These are phyloP conservation scores for Actinostola sp. DNA, from an alignment of 92 coral and sea anemone genomes.

Conservation along the genomic window DNA sequence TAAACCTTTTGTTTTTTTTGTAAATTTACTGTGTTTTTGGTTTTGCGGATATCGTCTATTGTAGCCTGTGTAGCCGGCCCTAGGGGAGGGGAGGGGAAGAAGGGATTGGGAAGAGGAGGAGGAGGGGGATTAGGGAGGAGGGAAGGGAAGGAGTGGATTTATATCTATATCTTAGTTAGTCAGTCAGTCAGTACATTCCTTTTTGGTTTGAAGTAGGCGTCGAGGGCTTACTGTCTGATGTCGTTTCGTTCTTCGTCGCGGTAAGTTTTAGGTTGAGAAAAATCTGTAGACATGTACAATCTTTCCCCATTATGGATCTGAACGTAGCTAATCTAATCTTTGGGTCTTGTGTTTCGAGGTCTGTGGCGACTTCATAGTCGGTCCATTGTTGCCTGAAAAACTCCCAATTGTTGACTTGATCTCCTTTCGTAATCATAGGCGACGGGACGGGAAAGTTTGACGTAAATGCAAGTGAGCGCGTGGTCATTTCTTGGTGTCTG, in stretches of 20 bases:
- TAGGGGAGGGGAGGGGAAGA: too few species aligned
- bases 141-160: too few species aligned
- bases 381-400: conserved; percentile 58
- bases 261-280: conserved; percentile 53
- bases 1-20: too few species aligned
- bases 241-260: conserved; percentile 27
- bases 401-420: conserved; percentile 56
- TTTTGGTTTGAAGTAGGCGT: conserved; percentile 54
- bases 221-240: conserved; percentile 37
- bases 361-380: conserved; percentile 61
- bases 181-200: too few species aligned
- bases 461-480: conserved; percentile 28
- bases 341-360: conserved; percentile 41
- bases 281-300: conserved; percentile 51
- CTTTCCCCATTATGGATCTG: conserved; percentile 66
- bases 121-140: too few species aligned
- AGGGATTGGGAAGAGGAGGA: too few species aligned
- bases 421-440: conserved; percentile 47
- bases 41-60: too few species aligned
- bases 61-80: too few species aligned
- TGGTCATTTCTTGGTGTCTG: neutral
- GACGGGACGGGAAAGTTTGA: conserved; percentile 58
- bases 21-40: too few species aligned
- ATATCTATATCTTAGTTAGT: too few species aligned
- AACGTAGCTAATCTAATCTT: conserved; percentile 57